phyloP scores from a whole-genome alignment of 2,113 vertebrate genomes.

The Rhodinocichla rosea region DNA sequence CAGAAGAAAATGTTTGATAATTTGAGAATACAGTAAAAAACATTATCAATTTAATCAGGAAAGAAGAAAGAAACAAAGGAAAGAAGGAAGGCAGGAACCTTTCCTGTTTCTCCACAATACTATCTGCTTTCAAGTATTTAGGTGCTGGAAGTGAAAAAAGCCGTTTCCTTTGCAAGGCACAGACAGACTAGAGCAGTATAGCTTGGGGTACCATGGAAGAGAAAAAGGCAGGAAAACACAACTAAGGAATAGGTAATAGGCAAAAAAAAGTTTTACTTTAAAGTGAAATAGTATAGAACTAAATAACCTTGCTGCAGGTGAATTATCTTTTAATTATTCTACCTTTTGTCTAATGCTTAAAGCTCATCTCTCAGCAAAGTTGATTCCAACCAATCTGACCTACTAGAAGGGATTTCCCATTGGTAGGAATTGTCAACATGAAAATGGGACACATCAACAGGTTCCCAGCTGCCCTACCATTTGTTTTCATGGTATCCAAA shows the following conservation, averaged over 20 bases:
- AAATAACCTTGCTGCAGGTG: neutral
- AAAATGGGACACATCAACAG: neutral
- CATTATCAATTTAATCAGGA: neutral
- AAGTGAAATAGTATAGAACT: neutral
- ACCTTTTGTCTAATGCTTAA: neutral
- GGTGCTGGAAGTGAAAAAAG: neutral
- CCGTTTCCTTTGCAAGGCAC: neutral
- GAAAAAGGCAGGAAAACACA: neutral
- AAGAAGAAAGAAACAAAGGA: neutral
- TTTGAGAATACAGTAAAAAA: neutral
- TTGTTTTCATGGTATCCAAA: neutral
- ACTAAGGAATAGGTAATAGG: neutral
- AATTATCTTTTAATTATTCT: neutral
- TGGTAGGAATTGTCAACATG: fast-evolving
- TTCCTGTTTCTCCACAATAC: neutral
- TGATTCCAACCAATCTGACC: neutral
- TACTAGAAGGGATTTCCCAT: neutral
- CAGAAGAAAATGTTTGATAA: neutral
- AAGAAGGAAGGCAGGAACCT: neutral
- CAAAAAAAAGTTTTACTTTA: neutral
- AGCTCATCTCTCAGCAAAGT: fast-evolving
- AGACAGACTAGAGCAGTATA: neutral
- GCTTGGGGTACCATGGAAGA: neutral
- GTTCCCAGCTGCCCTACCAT: neutral
- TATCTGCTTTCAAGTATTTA: neutral